Conservation (phyloP, 2,113 vertebrate species). For the Albula goreensis region DNA sequence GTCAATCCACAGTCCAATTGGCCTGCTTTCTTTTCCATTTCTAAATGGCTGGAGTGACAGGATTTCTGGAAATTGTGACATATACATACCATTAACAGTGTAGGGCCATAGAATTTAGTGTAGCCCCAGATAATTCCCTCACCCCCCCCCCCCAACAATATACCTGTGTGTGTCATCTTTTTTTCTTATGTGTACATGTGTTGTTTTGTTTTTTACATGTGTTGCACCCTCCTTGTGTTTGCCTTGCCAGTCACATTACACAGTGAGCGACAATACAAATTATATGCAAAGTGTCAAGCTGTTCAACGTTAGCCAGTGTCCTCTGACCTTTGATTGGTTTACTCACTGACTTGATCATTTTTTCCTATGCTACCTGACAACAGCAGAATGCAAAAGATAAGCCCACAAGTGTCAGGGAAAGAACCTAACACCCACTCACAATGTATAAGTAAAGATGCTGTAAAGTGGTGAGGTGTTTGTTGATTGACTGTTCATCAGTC, state of each 20-base stretch:
- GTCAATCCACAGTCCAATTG: neutral
- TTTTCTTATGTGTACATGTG: too few relatives aligned
- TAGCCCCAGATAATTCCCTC: too few relatives aligned
- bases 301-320: neutral
- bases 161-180: too few relatives aligned
- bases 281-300: too few relatives aligned
- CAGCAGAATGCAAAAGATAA: neutral
- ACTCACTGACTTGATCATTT: neutral
- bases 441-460: constrained; percentile 23
- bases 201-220: too few relatives aligned
- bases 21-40: constrained; percentile 1
- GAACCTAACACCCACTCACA: neutral
- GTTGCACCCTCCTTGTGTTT: too few relatives aligned
- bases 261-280: too few relatives aligned
- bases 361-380: neutral
- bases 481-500: neutral
- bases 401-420: neutral
- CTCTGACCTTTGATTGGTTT: neutral
- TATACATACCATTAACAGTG: too few relatives aligned
- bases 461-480: constrained; percentile 4
- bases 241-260: too few relatives aligned
- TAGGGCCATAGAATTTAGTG: too few relatives aligned
- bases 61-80: neutral
- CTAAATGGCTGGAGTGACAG: neutral
- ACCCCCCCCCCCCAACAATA: neutral